Evolutionary conservation across 2,113 vertebrate genomes (phyloP), one percentile per base, ranked within the genome.

Genomic region (Cyanistes caeruleus): DNA sequence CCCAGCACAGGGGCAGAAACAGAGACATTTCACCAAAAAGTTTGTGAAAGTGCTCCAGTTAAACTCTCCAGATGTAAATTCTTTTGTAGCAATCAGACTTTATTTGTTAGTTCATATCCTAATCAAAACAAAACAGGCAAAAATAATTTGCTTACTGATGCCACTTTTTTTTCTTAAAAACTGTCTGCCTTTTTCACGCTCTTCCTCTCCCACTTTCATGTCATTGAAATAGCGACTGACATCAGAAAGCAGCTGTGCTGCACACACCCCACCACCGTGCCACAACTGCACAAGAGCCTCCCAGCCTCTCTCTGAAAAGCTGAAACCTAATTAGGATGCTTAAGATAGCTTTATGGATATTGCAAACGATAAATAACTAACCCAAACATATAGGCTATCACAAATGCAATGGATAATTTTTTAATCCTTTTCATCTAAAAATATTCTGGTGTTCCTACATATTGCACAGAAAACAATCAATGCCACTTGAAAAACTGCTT

Each of bases 111-210:
- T 93, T 95, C 95, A 95, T 90, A 96, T 96, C 96, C 96, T 93
- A 97, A 97, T 93, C 96, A 97, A 96, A 96, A 96, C 93, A 96
- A 95, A 89, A 84, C 92, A 88, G 95, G 89, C 93, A 77, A 96
- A 96, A 97, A 96, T 97, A 96, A 97, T 97, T 97, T 97, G 96
- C 96, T 96, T 97, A 96, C 96, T 97, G 88, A 95, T 55, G 95
- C 94, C 93, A 93, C 93, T 96, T 96, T 96, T 96, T 90, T 81
- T 85, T 28, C 89, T 84, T 94, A 77, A 94, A 96, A 95, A 94
- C 87, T 88, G 92, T 74, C 92, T 92, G 92, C 68, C 90, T 95
- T 96, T 95, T 94, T 94, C 77, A 90, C 20, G 83, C 92, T 95
- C 95, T 96, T 97, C 96, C 95, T 97, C 92, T 97, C 85, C 96